Evolutionary conservation across 2,888 invertebrate genomes (phyloP), one percentile per base, ranked within the genome.

Genomic region (Fabriciana adippe): DNA sequence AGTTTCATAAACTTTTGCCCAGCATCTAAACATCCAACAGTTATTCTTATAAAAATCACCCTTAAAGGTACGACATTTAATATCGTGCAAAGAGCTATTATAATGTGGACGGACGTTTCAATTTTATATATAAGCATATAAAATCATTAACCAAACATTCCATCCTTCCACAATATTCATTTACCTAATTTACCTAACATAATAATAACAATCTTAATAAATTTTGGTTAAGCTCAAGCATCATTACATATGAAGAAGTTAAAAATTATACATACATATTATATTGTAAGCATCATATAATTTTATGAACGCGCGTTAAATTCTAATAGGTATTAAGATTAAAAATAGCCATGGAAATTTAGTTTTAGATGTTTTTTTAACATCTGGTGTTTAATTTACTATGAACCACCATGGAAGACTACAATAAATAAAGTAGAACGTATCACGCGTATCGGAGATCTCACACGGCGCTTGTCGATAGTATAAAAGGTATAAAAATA

Each of bases 401-500:
- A 66, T 70, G 67, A 68, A 74, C 74, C 75, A 81, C 79, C 81
- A 81, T 83, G 83, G 82, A 82, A 47, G 74, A 76, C 76, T 73
- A 66, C 41, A 55, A 66, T 61, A 61, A 66, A 66, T 66, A 61
- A 66, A 66, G 47, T 31, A 41, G 56, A 62, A 69, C 65, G 65
- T 65, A 64, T 65, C 55, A 56, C 56, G 64, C 18, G 53, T 56
- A 69, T 67, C 64, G 55, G 66, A 72, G 86, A 85, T 84, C 89
- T 81, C 89, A 88, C 88, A 84, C 84, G 82, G 78, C 81, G 88
- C 74, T 83, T 76, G 79, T 82, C 82, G 81, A 82, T 82, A 77
- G 78, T 79, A 78, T 84, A 82, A 84, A 86, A 79, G 66, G 76
- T 78, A 81, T 76, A 78, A 80, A 84, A 86, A 87, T 85, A 74